Evolutionary conservation across 2,113 vertebrate genomes (phyloP).

Genomic region (Chionomys nivalis): DNA sequence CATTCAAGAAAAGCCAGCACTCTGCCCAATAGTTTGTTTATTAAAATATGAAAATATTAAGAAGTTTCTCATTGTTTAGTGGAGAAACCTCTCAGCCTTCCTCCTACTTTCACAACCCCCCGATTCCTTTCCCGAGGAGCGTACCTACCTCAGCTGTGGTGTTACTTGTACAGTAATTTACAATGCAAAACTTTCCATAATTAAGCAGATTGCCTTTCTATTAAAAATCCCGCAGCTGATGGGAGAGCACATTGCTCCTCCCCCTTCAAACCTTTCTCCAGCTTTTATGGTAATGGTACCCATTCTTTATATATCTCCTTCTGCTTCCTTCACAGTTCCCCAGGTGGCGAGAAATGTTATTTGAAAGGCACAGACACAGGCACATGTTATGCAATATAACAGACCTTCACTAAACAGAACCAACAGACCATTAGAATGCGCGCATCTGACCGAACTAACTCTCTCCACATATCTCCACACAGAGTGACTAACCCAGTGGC

Average conservation of each 20-base stretch:
- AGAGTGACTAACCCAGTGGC: neutral
- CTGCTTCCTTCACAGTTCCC: conserved; percentile 25
- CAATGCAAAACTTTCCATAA: conserved; percentile 1
- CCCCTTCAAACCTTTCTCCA: conserved; percentile 15
- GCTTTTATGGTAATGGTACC: neutral
- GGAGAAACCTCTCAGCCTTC: neutral
- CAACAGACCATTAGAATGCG: conserved; percentile 55
- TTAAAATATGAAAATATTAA: neutral
- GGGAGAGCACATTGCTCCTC: neutral
- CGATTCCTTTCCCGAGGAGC: neutral
- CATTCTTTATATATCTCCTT: conserved; percentile 45
- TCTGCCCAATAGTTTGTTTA: neutral
- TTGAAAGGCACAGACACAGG: conserved; percentile 71
- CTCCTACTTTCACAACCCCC: neutral
- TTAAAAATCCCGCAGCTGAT: neutral
- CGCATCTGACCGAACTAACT: neutral
- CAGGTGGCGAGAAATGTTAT: conserved; percentile 68
- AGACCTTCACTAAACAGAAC: conserved; percentile 57
- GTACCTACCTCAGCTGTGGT: neutral
- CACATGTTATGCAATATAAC: conserved; percentile 62
- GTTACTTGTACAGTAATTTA: neutral
- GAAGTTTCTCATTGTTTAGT: neutral
- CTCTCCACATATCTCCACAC: conserved; percentile 1
- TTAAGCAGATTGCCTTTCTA: neutral
- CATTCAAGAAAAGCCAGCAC: neutral